These are phyloP conservation scores for Onychostoma macrolepis DNA, from an alignment of 2,113 vertebrate genomes.

Conservation along the genomic window DNA sequence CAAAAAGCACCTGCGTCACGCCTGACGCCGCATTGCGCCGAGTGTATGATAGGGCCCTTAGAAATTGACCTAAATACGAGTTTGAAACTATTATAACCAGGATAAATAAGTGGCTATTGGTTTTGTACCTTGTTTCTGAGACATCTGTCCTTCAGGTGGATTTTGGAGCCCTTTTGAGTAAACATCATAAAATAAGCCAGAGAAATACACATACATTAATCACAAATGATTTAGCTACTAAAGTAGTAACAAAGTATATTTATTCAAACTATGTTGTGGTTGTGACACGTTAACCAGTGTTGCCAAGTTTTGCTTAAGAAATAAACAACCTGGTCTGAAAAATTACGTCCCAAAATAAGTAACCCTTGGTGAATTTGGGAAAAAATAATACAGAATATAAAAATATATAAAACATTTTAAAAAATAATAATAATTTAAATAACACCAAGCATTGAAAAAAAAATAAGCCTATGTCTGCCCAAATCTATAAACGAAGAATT, in stretches of 20 bases:
- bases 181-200: background rate
- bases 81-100: background rate
- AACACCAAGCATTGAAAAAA: too few relatives aligned
- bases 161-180: background rate
- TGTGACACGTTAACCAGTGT: background rate
- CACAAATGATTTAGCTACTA: background rate
- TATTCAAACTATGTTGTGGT: background rate
- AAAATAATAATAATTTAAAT: too few relatives aligned
- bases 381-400: background rate
- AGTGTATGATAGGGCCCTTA: too few relatives aligned
- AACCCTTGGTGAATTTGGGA: background rate
- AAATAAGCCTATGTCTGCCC: too few relatives aligned
- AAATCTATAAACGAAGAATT: too few relatives aligned
- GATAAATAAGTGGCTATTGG: background rate
- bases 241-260: background rate
- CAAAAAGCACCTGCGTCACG: too few relatives aligned
- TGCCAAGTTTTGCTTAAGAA: background rate
- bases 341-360: background rate
- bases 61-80: background rate
- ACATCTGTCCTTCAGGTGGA: background rate
- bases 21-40: too few relatives aligned
- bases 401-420: too few relatives aligned
- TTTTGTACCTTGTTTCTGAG: background rate
- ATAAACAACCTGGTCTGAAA: background rate
- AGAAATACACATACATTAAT: background rate